Evolutionary conservation across 2,888 invertebrate species (phyloP), one percentile per base, ranked within the genome.

Genomic region (Tineola bisselliella): DNA sequence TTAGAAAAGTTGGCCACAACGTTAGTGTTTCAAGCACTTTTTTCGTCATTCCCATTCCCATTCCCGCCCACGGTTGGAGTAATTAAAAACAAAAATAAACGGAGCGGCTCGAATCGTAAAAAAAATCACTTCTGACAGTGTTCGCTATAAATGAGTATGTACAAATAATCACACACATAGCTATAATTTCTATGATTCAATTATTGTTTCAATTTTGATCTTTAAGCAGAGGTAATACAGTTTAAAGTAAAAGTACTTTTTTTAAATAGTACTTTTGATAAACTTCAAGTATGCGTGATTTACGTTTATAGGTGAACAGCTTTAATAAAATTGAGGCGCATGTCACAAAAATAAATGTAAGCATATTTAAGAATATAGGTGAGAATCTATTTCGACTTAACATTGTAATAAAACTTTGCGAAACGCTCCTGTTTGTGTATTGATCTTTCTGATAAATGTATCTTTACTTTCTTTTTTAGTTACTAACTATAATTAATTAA

Each of bases 31-130:
- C n/a, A 10, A 44, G 69, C 77, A 74, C 73, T 74, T 76, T 80
- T 77, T 77, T 79, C 84, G 83, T 84, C 84, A 83, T 79, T 79
- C 80, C 75, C 84, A 83, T 79, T 79, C 80, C 75, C 73, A 79
- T 71, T 67, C 67, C 77, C 66, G 66, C 86, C 84, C 78, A 83
- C 84, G 84, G 84, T 66, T 70, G 70, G 73, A 81, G 87, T 87
- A 87, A 88, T 87, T 88, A 87, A 88, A 88, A 87, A 84, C 83
- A 76, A 87, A 87, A 88, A 87, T 88, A 88, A 88, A 87, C 87
- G 84, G 78, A 81, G 74, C 84, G 81, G 76, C 75, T 78, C 74
- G 75, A 84, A 86, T 86, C 86, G 84, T 87, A 86, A 87, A 84
- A 86, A n/a, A 78, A 78, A 78, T 81, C 82, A 83, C 83, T 83